These are phyloP conservation scores for Silurus meridionalis DNA, from an alignment of 2,113 vertebrate species.

Conservation along the genomic window DNA sequence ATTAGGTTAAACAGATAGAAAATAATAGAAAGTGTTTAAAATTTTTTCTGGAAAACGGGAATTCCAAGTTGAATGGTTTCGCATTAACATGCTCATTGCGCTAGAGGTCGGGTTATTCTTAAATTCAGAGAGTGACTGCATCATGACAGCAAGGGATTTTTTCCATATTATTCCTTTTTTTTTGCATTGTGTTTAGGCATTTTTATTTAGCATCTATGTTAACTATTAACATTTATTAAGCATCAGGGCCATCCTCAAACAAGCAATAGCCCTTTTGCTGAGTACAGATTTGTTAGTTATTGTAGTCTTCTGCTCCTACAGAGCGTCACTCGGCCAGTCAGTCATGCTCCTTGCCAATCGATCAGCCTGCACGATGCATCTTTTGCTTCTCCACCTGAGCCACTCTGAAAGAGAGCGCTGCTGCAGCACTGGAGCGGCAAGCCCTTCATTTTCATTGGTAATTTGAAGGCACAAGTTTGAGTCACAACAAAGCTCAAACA, in stretches of 20 bases:
- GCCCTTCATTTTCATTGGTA: constrained; percentile 40
- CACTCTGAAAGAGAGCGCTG: background rate
- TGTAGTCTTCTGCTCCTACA: background rate
- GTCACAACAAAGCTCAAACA: constrained; percentile 11
- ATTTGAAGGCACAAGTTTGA: constrained; percentile 38
- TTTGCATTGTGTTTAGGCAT: too few relatives aligned
- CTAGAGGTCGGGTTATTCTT: background rate
- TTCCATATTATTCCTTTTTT: too few relatives aligned
- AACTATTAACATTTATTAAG: too few relatives aligned
- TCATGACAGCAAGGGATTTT: too few relatives aligned
- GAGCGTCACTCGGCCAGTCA: background rate
- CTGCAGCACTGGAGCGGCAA: constrained; percentile 16
- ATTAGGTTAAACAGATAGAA: background rate
- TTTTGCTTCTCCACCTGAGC: constrained; percentile 40
- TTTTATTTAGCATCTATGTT: too few relatives aligned
- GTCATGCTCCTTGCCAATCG: constrained; percentile 23
- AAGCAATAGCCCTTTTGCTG: background rate
- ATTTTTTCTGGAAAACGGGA: background rate
- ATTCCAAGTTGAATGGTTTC: background rate
- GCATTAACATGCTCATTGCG: too few relatives aligned
- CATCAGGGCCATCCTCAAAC: background rate
- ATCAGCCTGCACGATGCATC: background rate
- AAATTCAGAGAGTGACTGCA: background rate
- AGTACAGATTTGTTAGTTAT: background rate
- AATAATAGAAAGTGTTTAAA: too few relatives aligned